A percentile compares a stretch with the other conserved stretches of the same genome.
phyloP scores from a whole-genome alignment of 2,888 invertebrate species.

The Troglohyphantes excavatus region DNA sequence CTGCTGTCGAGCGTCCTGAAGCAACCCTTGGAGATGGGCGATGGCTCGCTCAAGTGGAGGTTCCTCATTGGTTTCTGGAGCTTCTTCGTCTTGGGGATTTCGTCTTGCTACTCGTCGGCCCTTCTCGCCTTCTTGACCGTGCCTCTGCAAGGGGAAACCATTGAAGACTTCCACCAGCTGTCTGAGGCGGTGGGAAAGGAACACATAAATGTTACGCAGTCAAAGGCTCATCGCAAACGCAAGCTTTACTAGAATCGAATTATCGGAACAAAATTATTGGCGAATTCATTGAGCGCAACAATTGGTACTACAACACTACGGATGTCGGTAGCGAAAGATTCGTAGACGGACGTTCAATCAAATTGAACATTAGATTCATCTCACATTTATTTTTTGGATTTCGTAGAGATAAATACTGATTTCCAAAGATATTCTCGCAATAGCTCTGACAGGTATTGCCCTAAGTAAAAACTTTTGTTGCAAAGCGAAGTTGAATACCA shows the following conservation, averaged over 20 bases:
- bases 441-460: too few species aligned
- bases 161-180: background rate
- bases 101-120: background rate
- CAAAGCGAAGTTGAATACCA: too few species aligned
- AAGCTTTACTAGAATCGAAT: background rate
- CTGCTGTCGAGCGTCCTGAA: background rate
- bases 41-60: background rate
- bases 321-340: background rate
- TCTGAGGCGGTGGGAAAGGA: background rate
- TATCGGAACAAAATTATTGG: background rate
- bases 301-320: background rate
- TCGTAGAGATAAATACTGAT: too few species aligned
- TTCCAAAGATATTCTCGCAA: too few species aligned
- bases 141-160: background rate
- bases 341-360: too few species aligned
- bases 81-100: background rate
- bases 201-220: background rate
- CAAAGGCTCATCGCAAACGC: background rate
- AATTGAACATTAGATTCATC: too few species aligned
- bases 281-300: background rate
- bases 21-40: background rate
- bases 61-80: background rate
- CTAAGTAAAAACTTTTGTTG: too few species aligned
- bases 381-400: too few species aligned
- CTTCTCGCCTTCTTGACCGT: conserved; percentile 4